Evolutionary conservation across 1,140 invertebrate species (phyloP), one percentile per base, ranked within the genome.

Genomic region (Thrips palmi): DNA sequence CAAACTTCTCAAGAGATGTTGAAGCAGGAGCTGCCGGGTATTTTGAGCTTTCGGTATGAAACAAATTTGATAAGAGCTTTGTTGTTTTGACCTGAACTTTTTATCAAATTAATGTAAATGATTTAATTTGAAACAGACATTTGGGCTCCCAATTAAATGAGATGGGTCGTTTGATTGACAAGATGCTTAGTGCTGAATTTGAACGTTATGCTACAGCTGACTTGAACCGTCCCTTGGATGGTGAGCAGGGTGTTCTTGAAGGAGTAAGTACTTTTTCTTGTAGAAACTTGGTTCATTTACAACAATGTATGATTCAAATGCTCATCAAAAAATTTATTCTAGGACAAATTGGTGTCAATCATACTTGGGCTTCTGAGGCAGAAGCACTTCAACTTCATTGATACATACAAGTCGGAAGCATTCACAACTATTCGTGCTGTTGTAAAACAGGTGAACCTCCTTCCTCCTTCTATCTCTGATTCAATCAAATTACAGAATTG

Each of bases 131-230:
- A n/a, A n/a, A n/a, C 34, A 79, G 92, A 53, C 89, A 97, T 64
- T 64, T 97, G 44, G 80, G 86, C 45, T 87, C 85, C 31, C 91
- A 98, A 60, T 63, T 99, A n/a, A 79, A 76, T 42, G 94, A 98
- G 69, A 87, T 97, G 73, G 81, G 91, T 50, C 79, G 83, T 52
- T 64, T 94, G 4, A 96, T 98, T 49, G 87, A 96, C 50, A 92
- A 91, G 61, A 93, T 98, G 86, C 67, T 98, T 43, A 77, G 77
- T 34, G 85, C 86, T 32, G 94, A 99, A 57, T 96, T 97, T 60
- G 77, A 84, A 50, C 71, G 80, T 46, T 92, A 91, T 56, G 75
- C 89, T 29, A 83, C 89, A 6, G 70, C 77, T 6, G 91, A 97
- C 60, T 66, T 97, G 21, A 94, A 94, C 59, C 64, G 88, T 47